Base-by-base conservation (phyloP, 53 echinoderm and acorn worm species). In the Luidia sarsii region DNA sequence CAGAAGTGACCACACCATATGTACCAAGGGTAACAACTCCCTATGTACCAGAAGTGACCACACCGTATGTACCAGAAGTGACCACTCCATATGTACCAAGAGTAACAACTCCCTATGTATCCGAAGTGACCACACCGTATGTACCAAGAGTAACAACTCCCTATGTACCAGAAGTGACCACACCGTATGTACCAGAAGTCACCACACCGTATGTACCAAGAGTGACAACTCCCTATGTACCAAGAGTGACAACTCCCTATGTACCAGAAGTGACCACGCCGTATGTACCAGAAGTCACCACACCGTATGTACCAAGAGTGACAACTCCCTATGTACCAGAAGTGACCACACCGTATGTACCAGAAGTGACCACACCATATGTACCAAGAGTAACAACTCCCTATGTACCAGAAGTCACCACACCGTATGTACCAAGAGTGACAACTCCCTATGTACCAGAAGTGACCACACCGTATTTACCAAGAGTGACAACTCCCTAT, bases 11-110 rank as follows among this genome's bases (percentile, higher is more conserved):
- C 4, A 57, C 57, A 24, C 57, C 57, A 3, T 57, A 57, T 57
- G 57, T 57, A 25, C 57, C 57, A 57, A 10, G 28, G 11, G 24
- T 57, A 29, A 57, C 57, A 24, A 57, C 57, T 24, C 57, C 57
- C 0, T 57, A 24, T 57, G 25, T 24, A 24, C 56, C 22, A 3
- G 3, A 8, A 5, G 34, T 65, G 65, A 65, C 65, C 34, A 65
- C 65, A 33, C 65, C 65, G 0, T 65, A 65, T 35, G 22, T 37
- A 1, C 35, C 65, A 65, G 6, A 21, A 23, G 56, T 20, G 8
- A 66, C 66, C 24, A 66, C 66, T 39, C 66, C 66, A 66, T 43
- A 66, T 39, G 66, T n/a, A 11, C 66, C 41, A 39, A 11, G 11
- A 43, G 66, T 43, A 19, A 66, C 59, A 23, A 59, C 66, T 39